Evolutionary conservation across 1,140 invertebrate genomes (phyloP).

Genomic region (Polypedilum vanderplanki): DNA sequence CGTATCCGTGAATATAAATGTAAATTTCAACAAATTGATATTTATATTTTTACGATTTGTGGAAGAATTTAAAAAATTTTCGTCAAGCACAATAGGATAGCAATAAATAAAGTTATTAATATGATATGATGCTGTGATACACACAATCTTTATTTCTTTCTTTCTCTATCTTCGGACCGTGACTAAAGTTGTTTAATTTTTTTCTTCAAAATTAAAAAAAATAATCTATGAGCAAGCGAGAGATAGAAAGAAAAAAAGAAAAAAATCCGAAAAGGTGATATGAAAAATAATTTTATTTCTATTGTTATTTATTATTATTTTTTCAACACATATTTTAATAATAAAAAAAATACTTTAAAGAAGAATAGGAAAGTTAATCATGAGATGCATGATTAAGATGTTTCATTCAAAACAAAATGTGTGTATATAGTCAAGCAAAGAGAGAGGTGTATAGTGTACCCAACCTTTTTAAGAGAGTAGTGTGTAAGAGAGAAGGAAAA

Average conservation of each 20-base stretch:
- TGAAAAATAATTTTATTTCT: conserved; percentile 10
- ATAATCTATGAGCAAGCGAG: too few relatives aligned
- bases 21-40: conserved; percentile 19
- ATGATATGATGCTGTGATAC: conserved; percentile 17
- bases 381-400: conserved; percentile 3
- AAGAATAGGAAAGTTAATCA: not conserved
- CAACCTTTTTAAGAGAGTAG: not conserved
- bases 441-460: too few relatives aligned
- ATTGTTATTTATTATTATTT: not conserved
- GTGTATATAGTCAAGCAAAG: too few relatives aligned
- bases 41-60: conserved; percentile 9
- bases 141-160: not conserved
- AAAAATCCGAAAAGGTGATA: conserved; percentile 11
- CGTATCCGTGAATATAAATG: conserved; percentile 2
- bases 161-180: not conserved
- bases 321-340: conserved; percentile 20
- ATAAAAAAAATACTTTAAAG: not conserved
- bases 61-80: conserved; percentile 19
- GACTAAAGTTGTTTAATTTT: not conserved
- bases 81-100: conserved; percentile 17
- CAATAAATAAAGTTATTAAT: conserved; percentile 20
- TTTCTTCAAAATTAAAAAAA: conserved; percentile 4
- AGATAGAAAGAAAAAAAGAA: not conserved
- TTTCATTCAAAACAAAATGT: conserved; percentile 7
- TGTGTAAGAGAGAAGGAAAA: too few relatives aligned